Evolutionary conservation across 2,888 invertebrate species (phyloP).

Genomic region (Mechanitis mazaeus): DNA sequence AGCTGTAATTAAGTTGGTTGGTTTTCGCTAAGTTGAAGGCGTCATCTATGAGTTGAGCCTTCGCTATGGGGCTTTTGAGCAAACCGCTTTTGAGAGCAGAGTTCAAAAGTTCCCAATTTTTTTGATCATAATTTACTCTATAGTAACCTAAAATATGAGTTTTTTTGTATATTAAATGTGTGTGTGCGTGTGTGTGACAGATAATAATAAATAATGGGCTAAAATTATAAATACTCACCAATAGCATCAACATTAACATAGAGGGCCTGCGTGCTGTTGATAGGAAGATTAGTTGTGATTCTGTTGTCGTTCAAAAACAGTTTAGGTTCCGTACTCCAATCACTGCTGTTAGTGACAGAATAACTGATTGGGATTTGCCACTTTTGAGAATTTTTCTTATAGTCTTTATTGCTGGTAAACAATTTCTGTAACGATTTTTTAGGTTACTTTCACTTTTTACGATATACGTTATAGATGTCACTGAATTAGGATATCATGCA

Average conservation of each 20-base stretch:
- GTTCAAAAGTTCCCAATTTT: constrained; percentile 75
- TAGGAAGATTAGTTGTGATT: constrained; percentile 29
- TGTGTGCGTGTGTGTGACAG: neutral
- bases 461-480: too few relatives aligned
- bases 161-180: too few relatives aligned
- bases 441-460: too few relatives aligned
- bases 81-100: constrained; percentile 67
- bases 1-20: constrained; percentile 74
- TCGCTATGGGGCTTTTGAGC: constrained; percentile 75
- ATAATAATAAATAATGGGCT: neutral
- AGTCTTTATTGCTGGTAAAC: constrained; percentile 54
- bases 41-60: constrained; percentile 85
- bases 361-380: constrained; percentile 80
- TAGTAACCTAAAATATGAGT: constrained; percentile 68
- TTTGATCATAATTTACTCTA: constrained; percentile 78
- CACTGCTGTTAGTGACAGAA: constrained; percentile 34
- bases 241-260: constrained; percentile 79
- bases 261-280: constrained; percentile 69
- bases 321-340: constrained; percentile 46
- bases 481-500: too few relatives aligned
- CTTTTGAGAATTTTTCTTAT: constrained; percentile 47
- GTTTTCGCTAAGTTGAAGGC: constrained; percentile 80
- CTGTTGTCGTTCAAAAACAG: constrained; percentile 52
- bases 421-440: constrained; percentile 42
- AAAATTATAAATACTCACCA: constrained; percentile 50